Base-by-base conservation (phyloP, 2,797 vertebrate species). In the Eulemur albifrons region DNA sequence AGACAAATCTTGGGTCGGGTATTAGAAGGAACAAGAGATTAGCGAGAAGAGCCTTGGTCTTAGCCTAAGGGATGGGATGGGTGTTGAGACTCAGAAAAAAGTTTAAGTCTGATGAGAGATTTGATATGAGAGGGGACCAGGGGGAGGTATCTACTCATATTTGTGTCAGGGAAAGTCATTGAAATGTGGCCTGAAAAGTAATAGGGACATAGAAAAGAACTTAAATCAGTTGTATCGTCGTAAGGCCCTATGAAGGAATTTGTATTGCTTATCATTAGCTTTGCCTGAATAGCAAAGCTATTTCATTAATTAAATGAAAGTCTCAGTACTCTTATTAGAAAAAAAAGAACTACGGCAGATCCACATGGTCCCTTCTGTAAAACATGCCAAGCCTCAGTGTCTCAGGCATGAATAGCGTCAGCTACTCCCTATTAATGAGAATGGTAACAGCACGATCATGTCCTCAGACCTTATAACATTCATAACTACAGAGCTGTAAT, bases 261-360 rank as follows among this genome's bases (percentile, higher is more conserved):
- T 83, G 40, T 72, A 45, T 65, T 86, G 77, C 86, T 97, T 84
- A 72, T n/a, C 59, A 72, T 81, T 97, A 61, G 86, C 77, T 90
- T 95, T 93, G 54, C 79, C 92, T 65, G 82, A 89, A 59, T 77
- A 95, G 92, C 79, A 67, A 88, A 97, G 82, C n/a, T n/a, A n/a
- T n/a, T n/a, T n/a, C n/a, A n/a, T n/a, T 94, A 95, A 96, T 92
- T 91, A 95, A 92, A 85, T 85, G 76, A 83, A 94, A 84, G 57
- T 85, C 80, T 97, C 81, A 45, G 75, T 75, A 23, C 45, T 81
- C 52, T 95, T 86, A n/a, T 40, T 80, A 86, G 77, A 30, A 43
- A 45, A 43, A 75, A 77, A 73, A 32, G 20, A 45, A 69, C 21
- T 43, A 4, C 3, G 43, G 63, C 57, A 76, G 73, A 50, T 86